Evolutionary conservation across 2,888 invertebrate species (phyloP), one percentile per base, ranked within the genome.

Genomic region (Conus canariensis): DNA sequence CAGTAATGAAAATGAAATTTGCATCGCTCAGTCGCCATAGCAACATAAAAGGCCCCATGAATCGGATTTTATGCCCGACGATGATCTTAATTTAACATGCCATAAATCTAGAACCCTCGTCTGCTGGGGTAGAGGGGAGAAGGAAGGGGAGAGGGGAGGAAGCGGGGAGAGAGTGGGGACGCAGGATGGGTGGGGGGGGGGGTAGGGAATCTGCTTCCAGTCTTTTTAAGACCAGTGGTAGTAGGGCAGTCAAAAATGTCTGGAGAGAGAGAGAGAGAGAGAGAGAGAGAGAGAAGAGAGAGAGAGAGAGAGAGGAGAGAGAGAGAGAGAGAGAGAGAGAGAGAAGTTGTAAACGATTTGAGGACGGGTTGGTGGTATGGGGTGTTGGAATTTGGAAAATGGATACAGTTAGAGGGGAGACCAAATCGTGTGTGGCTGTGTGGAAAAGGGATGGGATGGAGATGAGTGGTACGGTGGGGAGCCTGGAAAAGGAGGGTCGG

Each of bases 1-100:
- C 87, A 70, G 83, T 89, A 88, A 90, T 89, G 87, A 88, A 91
- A 91, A 91, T 90, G 90, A 91, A 91, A 91, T 91, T 90, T 91
- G 90, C 90, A 90, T 90, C 88, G 91, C 88, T 87, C 85, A 58
- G 91, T 91, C 90, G 90, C 91, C 90, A 91, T 91, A 83, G 89
- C 88, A 89, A 91, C 91, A 91, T 90, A 91, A 91, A 90, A 89
- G 90, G 91, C 59, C 90, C 91, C 90, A 89, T 90, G 90, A 91
- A 90, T 90, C 89, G 87, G 91, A 85, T 90, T 91, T 91, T 91
- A 91, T 91, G 91, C 91, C 87, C 87, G 59, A 25, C 91, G 90
- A 91, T 91, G 91, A 91, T 91, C 90, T 91, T 91, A 91, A 91
- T 91, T 91, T 91, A 91, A 91, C 91, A 91, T 91, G 91, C 90